These are phyloP conservation scores for Stegophylla sp. DNA, from an alignment of 2,888 invertebrate genomes.

Conservation along the genomic window DNA sequence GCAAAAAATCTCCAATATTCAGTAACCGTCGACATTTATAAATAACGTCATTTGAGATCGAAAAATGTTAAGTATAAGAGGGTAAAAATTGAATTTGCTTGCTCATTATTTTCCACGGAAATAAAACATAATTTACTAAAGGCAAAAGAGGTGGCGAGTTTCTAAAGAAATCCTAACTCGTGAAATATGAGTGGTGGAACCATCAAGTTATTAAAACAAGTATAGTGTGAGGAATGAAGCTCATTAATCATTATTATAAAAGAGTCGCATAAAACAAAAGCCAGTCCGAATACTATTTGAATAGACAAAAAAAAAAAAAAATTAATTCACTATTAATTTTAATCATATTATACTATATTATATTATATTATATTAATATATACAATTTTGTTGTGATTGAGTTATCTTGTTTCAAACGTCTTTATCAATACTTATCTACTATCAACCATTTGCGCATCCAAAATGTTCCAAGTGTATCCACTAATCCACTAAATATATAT, in stretches of 20 bases:
- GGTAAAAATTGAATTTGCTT: conserved; percentile 39
- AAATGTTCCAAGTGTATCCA: not conserved
- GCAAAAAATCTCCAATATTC: not conserved
- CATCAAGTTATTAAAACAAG: conserved; percentile 48
- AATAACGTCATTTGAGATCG: conserved; percentile 27
- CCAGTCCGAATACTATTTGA: conserved; percentile 36
- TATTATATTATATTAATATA: conserved; percentile 29
- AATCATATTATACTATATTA: conserved; percentile 43
- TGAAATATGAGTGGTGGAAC: conserved; percentile 51
- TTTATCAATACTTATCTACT: not conserved
- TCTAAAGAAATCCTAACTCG: conserved; percentile 45
- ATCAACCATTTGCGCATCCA: not conserved
- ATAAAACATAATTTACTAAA: conserved; percentile 48
- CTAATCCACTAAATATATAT: too few species aligned
- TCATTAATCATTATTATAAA: conserved; percentile 57
- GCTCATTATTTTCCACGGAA: conserved; percentile 44
- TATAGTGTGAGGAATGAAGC: conserved; percentile 45
- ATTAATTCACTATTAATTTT: conserved; percentile 44
- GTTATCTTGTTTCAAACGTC: conserved; percentile 11
- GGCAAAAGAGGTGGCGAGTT: conserved; percentile 32
- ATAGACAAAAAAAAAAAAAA: conserved; percentile 32
- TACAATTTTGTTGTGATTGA: conserved; percentile 36
- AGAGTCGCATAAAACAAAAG: conserved; percentile 53
- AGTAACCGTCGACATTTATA: not conserved
- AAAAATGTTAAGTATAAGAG: conserved; percentile 22